phyloP scores from a whole-genome alignment of 2,113 vertebrate species.

The Pedionomus torquatus region DNA sequence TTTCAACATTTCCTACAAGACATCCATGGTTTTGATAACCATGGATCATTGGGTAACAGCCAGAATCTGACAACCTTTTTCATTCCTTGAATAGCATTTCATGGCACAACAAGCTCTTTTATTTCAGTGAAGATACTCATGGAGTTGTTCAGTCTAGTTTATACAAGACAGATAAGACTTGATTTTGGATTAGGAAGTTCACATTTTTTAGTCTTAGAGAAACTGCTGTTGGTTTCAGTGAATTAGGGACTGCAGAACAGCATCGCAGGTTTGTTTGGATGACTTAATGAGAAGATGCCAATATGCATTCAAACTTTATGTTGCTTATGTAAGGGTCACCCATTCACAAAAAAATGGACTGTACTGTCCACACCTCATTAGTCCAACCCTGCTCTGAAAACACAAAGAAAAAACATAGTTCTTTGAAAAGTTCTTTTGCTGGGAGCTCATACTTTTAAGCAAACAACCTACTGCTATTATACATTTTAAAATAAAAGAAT shows the following conservation, averaged over 20 bases:
- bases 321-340: neutral
- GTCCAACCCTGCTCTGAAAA: neutral
- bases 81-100: neutral
- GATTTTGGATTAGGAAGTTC: neutral
- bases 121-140: neutral
- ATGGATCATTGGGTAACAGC: neutral
- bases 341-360: neutral
- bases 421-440: neutral
- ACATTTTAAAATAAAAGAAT: neutral
- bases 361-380: neutral
- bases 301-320: neutral
- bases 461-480: neutral
- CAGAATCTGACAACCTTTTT: neutral
- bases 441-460: neutral
- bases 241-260: neutral
- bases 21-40: neutral
- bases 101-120: neutral
- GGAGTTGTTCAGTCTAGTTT: neutral
- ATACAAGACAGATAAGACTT: neutral
- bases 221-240: neutral
- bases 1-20: neutral
- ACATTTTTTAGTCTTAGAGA: neutral
- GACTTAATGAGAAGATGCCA: neutral
- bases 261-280: neutral
- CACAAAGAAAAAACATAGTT: accelerated